Evolutionary conservation across 2,113 vertebrate genomes (phyloP).

Genomic region (Hippocampus comes): DNA sequence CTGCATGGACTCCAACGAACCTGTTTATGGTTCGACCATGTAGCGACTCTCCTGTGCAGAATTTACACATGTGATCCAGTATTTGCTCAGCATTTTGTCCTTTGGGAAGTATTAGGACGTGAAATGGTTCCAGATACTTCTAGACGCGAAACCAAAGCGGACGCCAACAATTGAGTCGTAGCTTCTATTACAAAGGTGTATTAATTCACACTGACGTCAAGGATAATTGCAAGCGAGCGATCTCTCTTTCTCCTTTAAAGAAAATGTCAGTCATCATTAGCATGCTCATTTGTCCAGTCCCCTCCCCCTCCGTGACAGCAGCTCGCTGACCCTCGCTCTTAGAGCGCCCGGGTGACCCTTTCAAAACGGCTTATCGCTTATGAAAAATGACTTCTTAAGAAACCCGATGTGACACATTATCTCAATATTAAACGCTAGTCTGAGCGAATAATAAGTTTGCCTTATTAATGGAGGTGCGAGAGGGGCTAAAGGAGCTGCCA

Average conservation of each 20-base stretch:
- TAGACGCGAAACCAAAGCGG: not conserved
- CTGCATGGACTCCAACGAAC: no score
- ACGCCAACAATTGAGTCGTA: not conserved
- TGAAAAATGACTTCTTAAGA: constrained; percentile 68
- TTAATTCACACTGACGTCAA: constrained; percentile 30
- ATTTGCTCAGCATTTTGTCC: not conserved
- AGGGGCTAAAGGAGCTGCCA: constrained; percentile 60
- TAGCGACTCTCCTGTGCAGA: no score
- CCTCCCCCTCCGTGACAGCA: constrained; percentile 44
- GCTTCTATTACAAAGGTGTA: not conserved
- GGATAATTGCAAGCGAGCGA: constrained; percentile 48
- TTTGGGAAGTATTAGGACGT: not conserved
- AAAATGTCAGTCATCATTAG: constrained; percentile 73
- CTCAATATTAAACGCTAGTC: constrained; percentile 60
- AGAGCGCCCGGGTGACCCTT: constrained; percentile 30
- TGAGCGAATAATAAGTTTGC: constrained; percentile 65
- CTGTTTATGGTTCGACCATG: no score
- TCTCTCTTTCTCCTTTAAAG: constrained; percentile 48
- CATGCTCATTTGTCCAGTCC: constrained; percentile 64
- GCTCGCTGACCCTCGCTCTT: constrained; percentile 24
- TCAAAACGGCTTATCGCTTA: constrained; percentile 69
- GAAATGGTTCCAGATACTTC: not conserved
- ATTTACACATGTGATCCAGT: not conserved
- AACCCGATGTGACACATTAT: constrained; percentile 67
- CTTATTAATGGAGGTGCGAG: constrained; percentile 67